Evolutionary conservation across 1,140 invertebrate genomes (phyloP), one percentile per base, ranked within the genome.

Genomic region (Venturia canescens): DNA sequence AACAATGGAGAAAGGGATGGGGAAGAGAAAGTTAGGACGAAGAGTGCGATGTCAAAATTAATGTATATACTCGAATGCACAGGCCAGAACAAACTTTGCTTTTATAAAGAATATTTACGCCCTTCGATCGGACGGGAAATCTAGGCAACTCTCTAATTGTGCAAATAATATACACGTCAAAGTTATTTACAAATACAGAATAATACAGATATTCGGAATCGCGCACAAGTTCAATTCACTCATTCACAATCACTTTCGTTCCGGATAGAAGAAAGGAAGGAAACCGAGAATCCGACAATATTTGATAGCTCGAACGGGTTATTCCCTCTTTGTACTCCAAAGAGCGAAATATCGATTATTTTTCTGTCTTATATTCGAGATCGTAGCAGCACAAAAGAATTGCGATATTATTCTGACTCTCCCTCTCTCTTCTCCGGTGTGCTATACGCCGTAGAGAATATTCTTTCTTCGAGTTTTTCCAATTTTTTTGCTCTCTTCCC

Each of bases 161-260:
- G 48, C 38, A 53, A 74, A 71, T n/a, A n/a, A n/a, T n/a, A n/a
- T 71, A 71, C 69, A 48, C 69, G 0, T 31, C 13, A 26, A 23
- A 44, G 29, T 50, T 74, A 9, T 11, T 23, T 63, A 26, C 23
- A 63, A 63, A 26, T 3, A 11, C 60, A 23, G 3, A 21, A 63
- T 11, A 63, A 21, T 9, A 63, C 11, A 50, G 48, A 3, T 18
- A 53, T 21, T 16, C 18, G 13, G 38, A 44, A 34, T 72, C 38
- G 18, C 21, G 44, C 15, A 6, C 15, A 6, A 16, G 50, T 53
- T 53, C 2, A 21, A 2, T 18, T 53, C 15, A 53, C 3, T 15
- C n/a, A 3, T 16, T 53, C 3, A 3, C 15, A 3, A 18, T 53
- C 15, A 15, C 50, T 3, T 53, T 53, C 50, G 50, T 53, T 15